Conservation (phyloP, 2,113 vertebrate species). For the Equus quagga region DNA sequence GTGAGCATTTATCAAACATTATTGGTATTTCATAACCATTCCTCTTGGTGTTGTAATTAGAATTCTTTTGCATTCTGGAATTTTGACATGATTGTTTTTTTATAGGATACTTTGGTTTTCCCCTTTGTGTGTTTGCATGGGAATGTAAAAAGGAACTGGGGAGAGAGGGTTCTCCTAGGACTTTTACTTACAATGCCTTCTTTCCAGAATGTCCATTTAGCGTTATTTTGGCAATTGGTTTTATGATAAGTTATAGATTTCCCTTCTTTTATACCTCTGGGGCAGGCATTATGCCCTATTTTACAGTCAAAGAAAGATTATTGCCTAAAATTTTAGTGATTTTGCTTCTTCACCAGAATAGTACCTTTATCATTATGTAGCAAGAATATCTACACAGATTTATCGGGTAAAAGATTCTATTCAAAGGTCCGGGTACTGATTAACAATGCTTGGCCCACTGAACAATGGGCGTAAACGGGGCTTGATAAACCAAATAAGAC, state of each 20-base stretch:
- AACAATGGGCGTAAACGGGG: constrained; percentile 66
- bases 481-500: constrained; percentile 78
- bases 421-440: constrained; percentile 73
- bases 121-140: not conserved
- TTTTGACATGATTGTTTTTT: constrained; percentile 40
- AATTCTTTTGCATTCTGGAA: not conserved
- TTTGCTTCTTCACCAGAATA: not conserved
- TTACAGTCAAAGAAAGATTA: constrained; percentile 7
- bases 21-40: constrained; percentile 60
- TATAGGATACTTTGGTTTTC: not conserved
- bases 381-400: constrained; percentile 59
- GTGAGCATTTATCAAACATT: constrained; percentile 43
- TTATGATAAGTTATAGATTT: constrained; percentile 32
- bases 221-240: constrained; percentile 36
- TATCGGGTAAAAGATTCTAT: constrained; percentile 69
- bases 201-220: constrained; percentile 13
- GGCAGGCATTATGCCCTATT: not conserved
- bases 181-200: not conserved
- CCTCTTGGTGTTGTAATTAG: constrained; percentile 45
- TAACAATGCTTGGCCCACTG: constrained; percentile 62
- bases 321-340: constrained; percentile 50
- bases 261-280: not conserved
- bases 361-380: not conserved
- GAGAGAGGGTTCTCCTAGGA: not conserved
- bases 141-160: not conserved